These are phyloP conservation scores for Tokudaia muenninki DNA, from an alignment of 2,797 vertebrate genomes.

Conservation along the genomic window DNA sequence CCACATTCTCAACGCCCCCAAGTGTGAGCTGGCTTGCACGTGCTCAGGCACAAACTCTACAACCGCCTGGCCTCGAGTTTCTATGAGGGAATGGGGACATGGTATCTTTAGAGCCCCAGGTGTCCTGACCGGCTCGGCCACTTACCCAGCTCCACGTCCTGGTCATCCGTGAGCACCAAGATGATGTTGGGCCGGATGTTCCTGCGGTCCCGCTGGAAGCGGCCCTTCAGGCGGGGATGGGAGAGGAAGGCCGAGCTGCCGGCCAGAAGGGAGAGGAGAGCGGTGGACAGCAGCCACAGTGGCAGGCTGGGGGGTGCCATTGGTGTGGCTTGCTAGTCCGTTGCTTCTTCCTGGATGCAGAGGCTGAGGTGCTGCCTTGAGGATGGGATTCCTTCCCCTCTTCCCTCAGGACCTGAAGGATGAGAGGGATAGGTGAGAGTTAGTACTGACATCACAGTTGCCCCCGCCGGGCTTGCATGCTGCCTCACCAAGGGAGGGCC, in stretches of 20 bases:
- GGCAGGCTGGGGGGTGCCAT: slow-evolving; percentile 91
- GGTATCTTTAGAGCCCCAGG: neutral
- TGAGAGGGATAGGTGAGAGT: slow-evolving; percentile 72
- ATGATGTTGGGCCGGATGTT: slow-evolving; percentile 99
- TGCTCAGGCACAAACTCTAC: accelerated
- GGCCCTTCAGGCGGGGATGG: slow-evolving; percentile 93
- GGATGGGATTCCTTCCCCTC: slow-evolving; percentile 55
- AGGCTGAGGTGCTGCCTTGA: neutral
- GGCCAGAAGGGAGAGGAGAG: slow-evolving; percentile 87
- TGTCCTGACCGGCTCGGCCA: neutral
- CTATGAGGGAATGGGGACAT: neutral
- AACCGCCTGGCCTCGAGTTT: accelerated
- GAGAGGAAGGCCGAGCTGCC: slow-evolving; percentile 90
- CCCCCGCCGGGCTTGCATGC: accelerated
- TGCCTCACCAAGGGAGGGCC: neutral
- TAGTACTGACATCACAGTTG: neutral
- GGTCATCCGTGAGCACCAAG: slow-evolving; percentile 97
- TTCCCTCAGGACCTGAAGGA: slow-evolving; percentile 81
- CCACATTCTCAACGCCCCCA: neutral
- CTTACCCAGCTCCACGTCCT: slow-evolving; percentile 97
- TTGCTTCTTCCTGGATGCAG: slow-evolving; percentile 64
- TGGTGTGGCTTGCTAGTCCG: slow-evolving; percentile 26
- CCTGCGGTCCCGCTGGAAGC: slow-evolving; percentile 95
- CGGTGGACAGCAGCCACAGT: slow-evolving; percentile 89
- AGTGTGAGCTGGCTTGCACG: neutral